Base-by-base conservation (phyloP, 2,888 invertebrate species). In the Aquatica leii region DNA sequence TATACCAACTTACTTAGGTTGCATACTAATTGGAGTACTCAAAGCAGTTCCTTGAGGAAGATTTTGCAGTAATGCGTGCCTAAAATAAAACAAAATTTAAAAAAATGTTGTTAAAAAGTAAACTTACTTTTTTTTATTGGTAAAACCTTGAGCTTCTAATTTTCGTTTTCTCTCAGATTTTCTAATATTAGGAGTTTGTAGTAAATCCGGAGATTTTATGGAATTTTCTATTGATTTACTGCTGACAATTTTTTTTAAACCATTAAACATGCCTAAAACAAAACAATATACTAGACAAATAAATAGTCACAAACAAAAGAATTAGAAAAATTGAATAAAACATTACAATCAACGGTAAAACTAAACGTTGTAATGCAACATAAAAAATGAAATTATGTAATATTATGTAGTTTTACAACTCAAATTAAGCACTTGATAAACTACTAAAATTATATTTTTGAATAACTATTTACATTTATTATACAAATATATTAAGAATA, bases 241-340 rank as follows among this genome's bases (percentile, higher is more conserved):
- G 0, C 89, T 88, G 6, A 93, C 92, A 81, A 93, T 92, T 81
- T 91, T 92, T 73, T 88, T 88, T 20, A 93, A 81, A 2, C 92
- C 93, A 77, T 86, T 90, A 62, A 93, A 85, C 85, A 93, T 89
- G 75, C 92, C 92, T 91, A 73, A 40, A 74, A 74, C 65, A 65
- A 69, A 72, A 62, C 58, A 51, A 17, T 31, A 37, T 31, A 37
- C 2, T 12, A n/a, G n/a, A n/a, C n/a, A n/a, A n/a, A n/a, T n/a
- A n/a, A n/a, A n/a, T n/a, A n/a, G n/a, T n/a, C n/a, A n/a, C n/a
- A n/a, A n/a, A n/a, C n/a, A n/a, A n/a, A n/a, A n/a, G n/a, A n/a
- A n/a, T n/a, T n/a, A n/a, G n/a, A n/a, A n/a, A n/a, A n/a, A n/a
- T n/a, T n/a, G n/a, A n/a, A n/a, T n/a, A 68, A 70, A 57, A 59